Evolutionary conservation across 1,140 invertebrate species (phyloP), one percentile per base, ranked within the genome.

Genomic region (Piezodorus guildinii): DNA sequence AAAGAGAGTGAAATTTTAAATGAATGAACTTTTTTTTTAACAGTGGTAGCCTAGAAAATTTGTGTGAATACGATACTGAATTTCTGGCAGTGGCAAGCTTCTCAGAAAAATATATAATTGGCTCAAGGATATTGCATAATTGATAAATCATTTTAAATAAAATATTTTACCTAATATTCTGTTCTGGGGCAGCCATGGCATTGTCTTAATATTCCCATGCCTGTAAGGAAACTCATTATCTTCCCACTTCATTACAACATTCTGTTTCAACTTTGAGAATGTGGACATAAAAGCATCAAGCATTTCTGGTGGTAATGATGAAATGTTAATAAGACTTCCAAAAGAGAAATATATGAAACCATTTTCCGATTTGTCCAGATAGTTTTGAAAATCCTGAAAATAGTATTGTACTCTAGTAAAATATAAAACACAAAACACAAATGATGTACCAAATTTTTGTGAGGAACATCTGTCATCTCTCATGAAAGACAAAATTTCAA

Each of bases 181-280:
- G 12, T 21, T 25, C 14, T 56, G 52, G 0, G 52, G 52, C 6
- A 56, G 23, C 52, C 52, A 56, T 27, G 19, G 6, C 23, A 19
- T 25, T 23, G 23, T 15, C 17, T 56, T 25, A 25, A 56, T 14
- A 23, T 56, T 56, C 2, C 8, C 6, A 1, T 21, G 52, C 23
- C 27, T 56, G 14, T 56, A 27, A 25, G 17, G 19, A 15, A 56
- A 56, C 15, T 19, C 23, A 6, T 56, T 14, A 16, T 56, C 23
- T 25, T 56, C 52, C 52, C 52, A 56, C 23, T 56, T 56, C 52
- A 56, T 56, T 21, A 56, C 15, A 23, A 56, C 52, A 10, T 56
- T 25, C 17, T 23, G 23, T 21, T 56, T 27, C 23, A 56, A 27
- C 15, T 27, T 3, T 25, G 14, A 1, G 17, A 56, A 25, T 3